phyloP scores from a whole-genome alignment of 2,797 vertebrate species.

The Ctenosaura bakeri region DNA sequence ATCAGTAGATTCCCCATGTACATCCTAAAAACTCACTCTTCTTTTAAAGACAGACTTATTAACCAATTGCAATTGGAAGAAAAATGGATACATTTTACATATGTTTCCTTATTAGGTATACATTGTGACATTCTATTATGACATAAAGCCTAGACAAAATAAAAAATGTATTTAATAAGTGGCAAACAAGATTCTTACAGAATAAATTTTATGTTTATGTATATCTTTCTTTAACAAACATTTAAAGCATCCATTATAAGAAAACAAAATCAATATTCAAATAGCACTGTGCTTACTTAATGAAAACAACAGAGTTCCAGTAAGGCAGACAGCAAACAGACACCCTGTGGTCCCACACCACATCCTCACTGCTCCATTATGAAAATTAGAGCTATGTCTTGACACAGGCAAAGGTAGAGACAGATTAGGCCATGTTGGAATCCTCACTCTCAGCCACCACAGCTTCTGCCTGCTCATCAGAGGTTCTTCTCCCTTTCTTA shows the following conservation, averaged over 20 bases:
- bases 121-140: background rate
- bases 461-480: constrained; percentile 49
- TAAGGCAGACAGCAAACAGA: background rate
- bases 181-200: background rate
- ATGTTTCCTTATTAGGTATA: background rate
- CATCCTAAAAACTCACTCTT: no score
- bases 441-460: constrained; percentile 59
- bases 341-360: no score
- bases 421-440: constrained; percentile 57
- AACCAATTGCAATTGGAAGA: no score
- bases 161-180: background rate
- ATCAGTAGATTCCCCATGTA: no score
- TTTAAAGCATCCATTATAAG: background rate
- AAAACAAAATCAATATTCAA: background rate
- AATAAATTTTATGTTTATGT: background rate
- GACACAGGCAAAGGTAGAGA: background rate
- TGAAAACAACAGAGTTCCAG: constrained; percentile 15
- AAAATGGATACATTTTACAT: no score
- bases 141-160: background rate
- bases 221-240: constrained; percentile 27
- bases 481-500: constrained; percentile 57
- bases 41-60: no score
- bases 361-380: background rate
- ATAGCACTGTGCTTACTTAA: background rate
- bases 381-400: background rate